Percentiles rank a stretch among this genome's conserved stretches.
Evolutionary conservation across 2,113 vertebrate genomes (phyloP).

Genomic region (Ameiurus melas): DNA sequence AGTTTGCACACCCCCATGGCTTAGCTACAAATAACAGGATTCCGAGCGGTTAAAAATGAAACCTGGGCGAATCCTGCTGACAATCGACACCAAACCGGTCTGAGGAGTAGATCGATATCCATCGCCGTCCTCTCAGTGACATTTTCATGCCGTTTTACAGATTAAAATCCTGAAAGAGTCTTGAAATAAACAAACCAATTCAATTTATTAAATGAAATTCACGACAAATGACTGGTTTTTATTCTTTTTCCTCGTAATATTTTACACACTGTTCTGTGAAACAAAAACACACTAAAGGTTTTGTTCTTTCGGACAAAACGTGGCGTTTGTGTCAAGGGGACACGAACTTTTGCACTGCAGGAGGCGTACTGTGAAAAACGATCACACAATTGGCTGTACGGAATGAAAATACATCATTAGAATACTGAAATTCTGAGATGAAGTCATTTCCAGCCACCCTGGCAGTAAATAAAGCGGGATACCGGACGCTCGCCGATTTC

Average conservation of each 20-base stretch:
- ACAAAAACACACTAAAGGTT: neutral
- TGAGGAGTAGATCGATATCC: neutral
- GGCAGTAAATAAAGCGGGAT: too few relatives aligned
- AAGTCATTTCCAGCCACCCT: too few relatives aligned
- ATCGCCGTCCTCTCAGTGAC: neutral
- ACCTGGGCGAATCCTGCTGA: neutral
- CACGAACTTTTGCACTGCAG: neutral
- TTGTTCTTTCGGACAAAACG: too few relatives aligned
- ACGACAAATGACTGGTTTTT: neutral
- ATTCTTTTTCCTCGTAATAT: neutral
- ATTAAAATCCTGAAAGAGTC: neutral
- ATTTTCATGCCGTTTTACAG: neutral
- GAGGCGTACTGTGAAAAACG: neutral
- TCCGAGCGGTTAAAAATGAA: neutral
- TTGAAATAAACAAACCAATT: too few relatives aligned
- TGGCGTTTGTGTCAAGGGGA: too few relatives aligned
- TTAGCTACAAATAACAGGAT: neutral
- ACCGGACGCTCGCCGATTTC: too few relatives aligned
- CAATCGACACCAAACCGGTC: neutral
- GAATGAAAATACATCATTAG: neutral
- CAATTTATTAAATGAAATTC: too few relatives aligned
- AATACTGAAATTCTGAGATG: too few relatives aligned
- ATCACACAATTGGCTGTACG: neutral
- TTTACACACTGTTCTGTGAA: neutral
- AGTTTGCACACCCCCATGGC: neutral